Conservation (phyloP, 2,113 vertebrate species). For the Neolamprologus sp. region DNA sequence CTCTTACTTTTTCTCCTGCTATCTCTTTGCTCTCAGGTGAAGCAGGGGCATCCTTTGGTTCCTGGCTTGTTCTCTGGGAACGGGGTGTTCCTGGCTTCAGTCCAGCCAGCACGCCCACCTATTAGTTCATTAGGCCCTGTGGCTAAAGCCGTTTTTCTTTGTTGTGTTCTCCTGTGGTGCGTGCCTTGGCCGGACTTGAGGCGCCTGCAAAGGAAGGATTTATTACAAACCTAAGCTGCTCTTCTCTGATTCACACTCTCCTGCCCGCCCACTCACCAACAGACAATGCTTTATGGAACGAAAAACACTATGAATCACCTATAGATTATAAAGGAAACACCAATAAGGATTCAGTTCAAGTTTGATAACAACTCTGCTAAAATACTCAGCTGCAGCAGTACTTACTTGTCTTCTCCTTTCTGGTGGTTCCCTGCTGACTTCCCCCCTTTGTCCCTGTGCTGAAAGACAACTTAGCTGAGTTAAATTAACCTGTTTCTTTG, state of each 20-base stretch:
- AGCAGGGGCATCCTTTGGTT: background rate
- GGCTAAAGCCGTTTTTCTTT: background rate
- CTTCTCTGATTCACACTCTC: background rate
- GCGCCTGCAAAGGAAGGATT: background rate
- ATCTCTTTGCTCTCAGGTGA: background rate
- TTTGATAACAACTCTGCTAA: background rate
- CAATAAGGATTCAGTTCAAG: background rate
- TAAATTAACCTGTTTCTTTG: background rate
- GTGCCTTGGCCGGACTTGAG: background rate
- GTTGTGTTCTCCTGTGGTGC: background rate
- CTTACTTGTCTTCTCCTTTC: background rate
- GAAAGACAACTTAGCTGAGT: background rate
- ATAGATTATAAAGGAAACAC: background rate
- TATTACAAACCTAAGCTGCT: background rate
- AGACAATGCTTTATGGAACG: background rate
- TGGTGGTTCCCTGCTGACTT: background rate
- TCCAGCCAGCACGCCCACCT: background rate
- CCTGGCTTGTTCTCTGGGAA: background rate
- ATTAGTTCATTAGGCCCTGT: background rate
- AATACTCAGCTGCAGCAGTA: background rate
- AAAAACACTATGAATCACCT: background rate
- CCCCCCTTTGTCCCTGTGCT: background rate
- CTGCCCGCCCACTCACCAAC: background rate
- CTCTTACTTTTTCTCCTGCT: background rate
- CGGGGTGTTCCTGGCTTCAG: background rate